Percentiles rank a stretch among this genome's conserved stretches.
These are phyloP conservation scores for Eulithis testata DNA, from an alignment of 2,888 invertebrate species.

Conservation along the genomic window DNA sequence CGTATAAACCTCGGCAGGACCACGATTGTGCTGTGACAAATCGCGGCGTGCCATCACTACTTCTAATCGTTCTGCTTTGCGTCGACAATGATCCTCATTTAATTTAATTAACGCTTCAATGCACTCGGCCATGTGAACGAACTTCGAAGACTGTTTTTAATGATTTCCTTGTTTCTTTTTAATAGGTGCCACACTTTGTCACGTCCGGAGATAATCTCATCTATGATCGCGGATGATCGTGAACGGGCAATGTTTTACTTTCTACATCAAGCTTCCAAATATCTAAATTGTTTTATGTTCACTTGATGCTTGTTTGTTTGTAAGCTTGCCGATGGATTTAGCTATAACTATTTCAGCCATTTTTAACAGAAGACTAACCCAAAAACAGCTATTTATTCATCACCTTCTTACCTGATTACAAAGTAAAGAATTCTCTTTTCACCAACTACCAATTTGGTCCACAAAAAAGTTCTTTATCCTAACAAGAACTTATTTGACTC, in stretches of 20 bases:
- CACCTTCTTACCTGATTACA: not conserved
- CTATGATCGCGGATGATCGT: constrained; percentile 42
- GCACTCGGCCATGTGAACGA: constrained; percentile 62
- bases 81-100: constrained; percentile 69
- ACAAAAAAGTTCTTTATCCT: constrained; percentile 30
- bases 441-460: constrained; percentile 4
- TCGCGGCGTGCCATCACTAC: constrained; percentile 70
- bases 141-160: constrained; percentile 44
- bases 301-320: not conserved
- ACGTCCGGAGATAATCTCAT: constrained; percentile 42
- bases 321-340: too few relatives aligned
- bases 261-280: constrained; percentile 31
- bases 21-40: constrained; percentile 73
- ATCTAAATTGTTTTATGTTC: constrained; percentile 19
- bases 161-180: constrained; percentile 46
- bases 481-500: constrained; percentile 18
- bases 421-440: not conserved
- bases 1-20: constrained; percentile 50
- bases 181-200: constrained; percentile 44
- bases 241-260: constrained; percentile 35
- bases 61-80: constrained; percentile 66
- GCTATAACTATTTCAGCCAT: not conserved
- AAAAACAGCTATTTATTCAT: too few relatives aligned
- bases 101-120: constrained; percentile 78
- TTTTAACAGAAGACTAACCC: not conserved